Percentiles rank a stretch among this genome's conserved stretches.
Evolutionary conservation across 2,888 invertebrate species (phyloP).

Genomic region (Pachliopta kotzebuea): DNA sequence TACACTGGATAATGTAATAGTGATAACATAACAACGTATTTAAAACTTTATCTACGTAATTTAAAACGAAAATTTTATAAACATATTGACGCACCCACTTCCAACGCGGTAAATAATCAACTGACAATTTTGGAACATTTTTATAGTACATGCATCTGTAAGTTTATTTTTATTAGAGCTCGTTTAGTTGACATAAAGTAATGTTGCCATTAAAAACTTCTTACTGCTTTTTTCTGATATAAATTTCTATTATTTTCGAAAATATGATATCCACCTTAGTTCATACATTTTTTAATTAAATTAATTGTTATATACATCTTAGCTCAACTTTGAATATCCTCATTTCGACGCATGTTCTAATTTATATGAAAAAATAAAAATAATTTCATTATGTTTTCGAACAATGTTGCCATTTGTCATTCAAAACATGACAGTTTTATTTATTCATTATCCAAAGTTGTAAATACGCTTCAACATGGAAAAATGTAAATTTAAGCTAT

Average conservation of each 20-base stretch:
- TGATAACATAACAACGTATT: neutral
- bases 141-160: neutral
- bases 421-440: conserved; percentile 2
- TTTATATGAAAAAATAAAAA: too few species aligned
- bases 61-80: conserved; percentile 9
- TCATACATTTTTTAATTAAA: too few species aligned
- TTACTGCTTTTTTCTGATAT: neutral
- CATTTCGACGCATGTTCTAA: too few species aligned
- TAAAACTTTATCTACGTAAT: conserved; percentile 13
- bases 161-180: conserved; percentile 12
- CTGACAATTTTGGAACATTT: conserved; percentile 13
- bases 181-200: conserved; percentile 1
- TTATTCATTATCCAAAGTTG: neutral
- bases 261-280: too few species aligned
- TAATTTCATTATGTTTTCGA: neutral
- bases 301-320: too few species aligned
- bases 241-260: neutral
- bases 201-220: conserved; percentile 12
- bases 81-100: neutral
- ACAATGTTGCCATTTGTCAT: conserved; percentile 22
- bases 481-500: conserved; percentile 75
- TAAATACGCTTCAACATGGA: conserved; percentile 43
- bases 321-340: too few species aligned
- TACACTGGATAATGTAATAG: neutral
- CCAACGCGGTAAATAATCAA: conserved; percentile 13